A percentile compares a stretch with the other conserved stretches of the same genome.
Conservation (phyloP, 2,113 vertebrate genomes). For the Rissa tridactyla region DNA sequence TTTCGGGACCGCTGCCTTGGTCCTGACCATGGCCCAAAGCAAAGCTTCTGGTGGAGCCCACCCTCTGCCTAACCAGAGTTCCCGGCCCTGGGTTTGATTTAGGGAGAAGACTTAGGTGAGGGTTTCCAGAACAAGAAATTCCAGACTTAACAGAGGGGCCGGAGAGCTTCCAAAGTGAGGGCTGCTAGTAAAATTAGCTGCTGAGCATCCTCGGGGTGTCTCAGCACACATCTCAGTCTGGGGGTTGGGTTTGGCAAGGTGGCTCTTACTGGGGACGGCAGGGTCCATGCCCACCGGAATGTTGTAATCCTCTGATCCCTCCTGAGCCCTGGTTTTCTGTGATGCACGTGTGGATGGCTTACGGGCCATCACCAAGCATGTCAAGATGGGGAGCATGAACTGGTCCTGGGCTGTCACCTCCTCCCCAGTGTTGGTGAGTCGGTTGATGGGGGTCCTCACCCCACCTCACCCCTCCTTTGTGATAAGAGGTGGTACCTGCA, state of each 20-base stretch:
- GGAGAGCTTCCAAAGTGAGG: neutral
- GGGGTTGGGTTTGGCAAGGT: neutral
- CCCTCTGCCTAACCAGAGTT: neutral
- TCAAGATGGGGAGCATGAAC: neutral
- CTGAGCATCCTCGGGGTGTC: neutral
- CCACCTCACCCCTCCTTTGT: neutral
- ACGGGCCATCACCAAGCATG: accelerated
- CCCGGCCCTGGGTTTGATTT: neutral
- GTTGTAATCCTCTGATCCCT: neutral
- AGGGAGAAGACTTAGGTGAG: neutral
- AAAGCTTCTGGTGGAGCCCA: neutral
- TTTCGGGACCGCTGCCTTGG: neutral
- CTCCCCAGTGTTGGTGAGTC: neutral
- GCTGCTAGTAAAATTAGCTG: neutral
- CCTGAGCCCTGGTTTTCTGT: neutral
- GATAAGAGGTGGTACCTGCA: neutral
- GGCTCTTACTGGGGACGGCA: accelerated
- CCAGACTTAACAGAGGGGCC: neutral
- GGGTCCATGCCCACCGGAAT: neutral
- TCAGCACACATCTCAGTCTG: neutral
- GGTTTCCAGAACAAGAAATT: neutral
- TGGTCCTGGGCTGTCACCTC: neutral
- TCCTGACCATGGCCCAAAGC: neutral
- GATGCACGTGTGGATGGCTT: neutral
- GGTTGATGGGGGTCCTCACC: neutral